Evolutionary conservation across 2,113 vertebrate genomes (phyloP), one percentile per base, ranked within the genome.

Genomic region (Cariama cristata): DNA sequence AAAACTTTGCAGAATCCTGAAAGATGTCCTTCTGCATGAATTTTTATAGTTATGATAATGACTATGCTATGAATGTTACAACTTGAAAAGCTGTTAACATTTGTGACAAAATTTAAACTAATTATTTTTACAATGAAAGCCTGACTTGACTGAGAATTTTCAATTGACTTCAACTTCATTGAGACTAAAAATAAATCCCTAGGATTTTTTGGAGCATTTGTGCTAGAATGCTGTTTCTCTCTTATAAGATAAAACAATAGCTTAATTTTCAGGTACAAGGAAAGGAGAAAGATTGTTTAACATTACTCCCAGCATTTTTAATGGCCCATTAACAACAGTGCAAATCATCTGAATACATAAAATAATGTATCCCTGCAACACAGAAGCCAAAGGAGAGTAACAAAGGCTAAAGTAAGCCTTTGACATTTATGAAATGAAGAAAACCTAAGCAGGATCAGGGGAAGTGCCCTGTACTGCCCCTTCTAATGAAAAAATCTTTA

Each of bases 71-170:
- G 27, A 88, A 79, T 33, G 11, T 82, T 74, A 33, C 23, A 79
- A 59, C 40, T 75, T 88, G 75, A 77, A 95, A 95, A 83, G 66
- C 71, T 90, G 74, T 86, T 86, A 95, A 68, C 45, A n/a, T 95
- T 88, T 91, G 24, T 83, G 75, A 53, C 79, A 83, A 83, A 93
- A 67, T 52, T 76, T 75, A 64, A 86, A 30, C 35, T 90, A 79
- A 90, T 81, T 89, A 58, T 85, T 89, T 89, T 84, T 74, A 86
- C 32, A 50, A n/a, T 89, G 64, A 87, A 87, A 94, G 20, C 22
- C 53, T 88, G 82, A 85, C 53, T 86, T 63, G n/a, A 92, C 71
- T 94, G 69, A 75, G 56, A 92, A 88, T 94, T 82, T 96, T 75
- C 42, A 91, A 49, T 52, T 90, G 23, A 52, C 52, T 91, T 96